These are phyloP conservation scores for Ornithorhynchus anatinus DNA, from an alignment of 2,113 vertebrate species.

Conservation along the genomic window DNA sequence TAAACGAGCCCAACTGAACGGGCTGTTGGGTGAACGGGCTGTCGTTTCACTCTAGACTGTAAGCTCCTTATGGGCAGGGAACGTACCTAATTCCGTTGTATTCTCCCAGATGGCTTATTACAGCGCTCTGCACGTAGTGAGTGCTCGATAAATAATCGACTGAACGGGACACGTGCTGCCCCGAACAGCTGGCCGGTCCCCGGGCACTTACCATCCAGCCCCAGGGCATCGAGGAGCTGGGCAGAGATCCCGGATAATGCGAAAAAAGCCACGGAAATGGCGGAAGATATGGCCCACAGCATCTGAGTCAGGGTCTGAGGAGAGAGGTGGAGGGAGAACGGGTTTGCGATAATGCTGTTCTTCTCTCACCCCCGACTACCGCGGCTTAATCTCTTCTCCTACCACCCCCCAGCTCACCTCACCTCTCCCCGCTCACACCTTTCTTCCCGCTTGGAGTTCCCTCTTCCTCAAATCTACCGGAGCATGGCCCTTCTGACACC, in stretches of 20 bases:
- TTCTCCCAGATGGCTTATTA: no score
- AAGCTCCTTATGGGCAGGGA: no score
- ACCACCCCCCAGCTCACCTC: background rate
- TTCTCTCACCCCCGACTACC: background rate
- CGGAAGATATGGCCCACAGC: constrained; percentile 51
- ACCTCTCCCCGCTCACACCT: background rate
- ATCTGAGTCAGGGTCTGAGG: constrained; percentile 32
- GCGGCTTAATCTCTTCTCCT: no score
- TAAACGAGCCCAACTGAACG: no score
- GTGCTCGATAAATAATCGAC: no score
- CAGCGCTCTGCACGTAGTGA: no score
- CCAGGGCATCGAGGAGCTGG: constrained; percentile 50
- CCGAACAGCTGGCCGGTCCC: background rate
- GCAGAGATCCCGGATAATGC: constrained; percentile 40
- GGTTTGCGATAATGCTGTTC: background rate
- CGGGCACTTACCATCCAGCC: constrained; percentile 53
- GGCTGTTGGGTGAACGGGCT: no score
- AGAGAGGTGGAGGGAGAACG: background rate
- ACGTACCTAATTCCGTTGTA: no score
- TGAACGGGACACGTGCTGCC: background rate
- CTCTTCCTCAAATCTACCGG: background rate
- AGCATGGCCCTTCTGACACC: background rate
- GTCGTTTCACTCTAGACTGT: no score
- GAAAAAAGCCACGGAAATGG: constrained; percentile 56
- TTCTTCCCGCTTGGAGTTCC: background rate